phyloP scores from a whole-genome alignment of 2,797 vertebrate species.

The Hypotaenidia okinawae region DNA sequence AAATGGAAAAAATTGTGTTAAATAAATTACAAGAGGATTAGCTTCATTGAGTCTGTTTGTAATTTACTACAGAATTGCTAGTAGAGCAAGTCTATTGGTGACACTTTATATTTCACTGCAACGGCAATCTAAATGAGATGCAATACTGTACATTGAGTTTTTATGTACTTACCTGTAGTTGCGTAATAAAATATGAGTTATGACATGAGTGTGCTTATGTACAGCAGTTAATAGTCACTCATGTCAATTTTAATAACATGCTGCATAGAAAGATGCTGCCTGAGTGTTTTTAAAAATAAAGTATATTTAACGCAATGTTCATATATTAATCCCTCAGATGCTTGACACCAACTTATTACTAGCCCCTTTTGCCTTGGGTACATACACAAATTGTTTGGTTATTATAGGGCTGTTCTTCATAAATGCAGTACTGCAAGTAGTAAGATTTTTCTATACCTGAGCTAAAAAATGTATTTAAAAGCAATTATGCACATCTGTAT shows the following conservation, averaged over 20 bases:
- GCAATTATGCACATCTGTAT: background rate
- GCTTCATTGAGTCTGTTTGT: constrained; percentile 22
- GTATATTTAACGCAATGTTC: background rate
- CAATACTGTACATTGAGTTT: constrained; percentile 29
- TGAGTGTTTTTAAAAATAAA: constrained; percentile 33
- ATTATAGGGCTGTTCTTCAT: background rate
- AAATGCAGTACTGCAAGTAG: background rate
- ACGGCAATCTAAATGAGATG: constrained; percentile 11
- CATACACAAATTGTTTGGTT: constrained; percentile 8
- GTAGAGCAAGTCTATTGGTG: constrained; percentile 21
- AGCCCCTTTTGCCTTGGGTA: background rate
- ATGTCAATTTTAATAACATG: constrained; percentile 45
- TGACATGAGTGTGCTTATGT: background rate
- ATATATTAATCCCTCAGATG: constrained; percentile 20
- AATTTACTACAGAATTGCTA: constrained; percentile 13
- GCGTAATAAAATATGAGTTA: constrained; percentile 52
- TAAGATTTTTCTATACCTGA: background rate
- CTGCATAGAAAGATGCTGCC: background rate
- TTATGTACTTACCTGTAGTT: constrained; percentile 61
- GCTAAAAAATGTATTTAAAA: background rate
- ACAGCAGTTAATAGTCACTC: constrained; percentile 36
- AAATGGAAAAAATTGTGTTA: constrained; percentile 9
- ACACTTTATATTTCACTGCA: constrained; percentile 46
- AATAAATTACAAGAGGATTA: constrained; percentile 45
- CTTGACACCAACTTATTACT: constrained; percentile 20